Evolutionary conservation across 2,797 vertebrate genomes (phyloP), one percentile per base, ranked within the genome.

Genomic region (Pangasius macronema): DNA sequence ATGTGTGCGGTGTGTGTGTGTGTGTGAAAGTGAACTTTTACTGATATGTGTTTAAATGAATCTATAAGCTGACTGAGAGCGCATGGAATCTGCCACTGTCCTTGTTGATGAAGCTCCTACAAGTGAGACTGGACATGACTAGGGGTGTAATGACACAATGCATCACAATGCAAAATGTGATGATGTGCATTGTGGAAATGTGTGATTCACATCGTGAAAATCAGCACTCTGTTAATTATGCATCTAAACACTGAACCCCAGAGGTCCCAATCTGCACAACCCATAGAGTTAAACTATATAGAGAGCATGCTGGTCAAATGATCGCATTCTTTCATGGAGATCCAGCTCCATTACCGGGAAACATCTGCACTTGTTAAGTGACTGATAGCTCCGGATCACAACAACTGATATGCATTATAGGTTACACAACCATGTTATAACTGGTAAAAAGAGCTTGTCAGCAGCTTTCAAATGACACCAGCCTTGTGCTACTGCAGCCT

Each of bases 1-100:
- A 81, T 75, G 57, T 87, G 39, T 87, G 22, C 57, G 33, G 59
- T 67, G 61, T 67, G 61, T 42, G 4, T 67, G 33, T 77, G 57
- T 73, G 30, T 59, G n/a, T 33, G 13, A 70, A 22, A 24, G 27
- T 3, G 14, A n/a, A 73, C 30, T 10, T 51, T 72, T 16, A 42
- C 5, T 55, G 7, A 55, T 79, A 30, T 49, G 55, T 63, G 30
- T 51, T 82, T 59, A 57, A 82, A 61, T 53, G 1, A n/a, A 67
- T 63, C 81, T 82, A n/a, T n/a, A 16, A 61, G 11, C 61, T 70
- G 49, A 67, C n/a, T 1, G 1, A 68, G 33, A 53, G 76, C 42
- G 46, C 51, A 68, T 16, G 79, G 76, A 42, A 55, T 9, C 77
- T 59, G 51, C 36, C 16, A n/a, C 27, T 27, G 67, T 73, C 39